Conservation (phyloP, 1,140 invertebrate genomes). For the Adoxophyes honmai region DNA sequence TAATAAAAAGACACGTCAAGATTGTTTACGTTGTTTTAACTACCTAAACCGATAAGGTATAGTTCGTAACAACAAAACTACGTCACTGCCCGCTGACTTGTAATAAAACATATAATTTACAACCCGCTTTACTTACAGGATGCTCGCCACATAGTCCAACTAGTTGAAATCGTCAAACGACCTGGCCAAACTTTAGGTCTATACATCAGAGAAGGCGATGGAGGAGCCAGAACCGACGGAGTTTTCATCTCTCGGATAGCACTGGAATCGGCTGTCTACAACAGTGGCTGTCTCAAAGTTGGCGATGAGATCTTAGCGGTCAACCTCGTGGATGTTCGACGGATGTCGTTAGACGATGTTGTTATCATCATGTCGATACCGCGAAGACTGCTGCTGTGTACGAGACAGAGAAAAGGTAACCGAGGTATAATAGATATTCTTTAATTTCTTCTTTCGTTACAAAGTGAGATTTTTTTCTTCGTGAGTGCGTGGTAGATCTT, state of each 20-base stretch:
- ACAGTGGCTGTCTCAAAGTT: slow-evolving; percentile 96
- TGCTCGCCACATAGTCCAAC: slow-evolving; percentile 89
- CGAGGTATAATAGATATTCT: too few species aligned
- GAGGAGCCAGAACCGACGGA: slow-evolving; percentile 93
- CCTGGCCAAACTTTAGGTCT: slow-evolving; percentile 98
- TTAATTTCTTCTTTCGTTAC: too few species aligned
- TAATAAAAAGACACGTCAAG: too few species aligned
- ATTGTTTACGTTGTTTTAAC: too few species aligned
- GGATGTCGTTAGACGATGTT: slow-evolving; percentile 98
- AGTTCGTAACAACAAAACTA: too few species aligned
- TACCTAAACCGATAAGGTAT: too few species aligned
- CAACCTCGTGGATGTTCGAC: slow-evolving; percentile 97
- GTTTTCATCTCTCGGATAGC: slow-evolving; percentile 99
- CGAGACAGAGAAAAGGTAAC: slow-evolving; percentile 84
- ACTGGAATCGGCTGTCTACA: slow-evolving; percentile 96
- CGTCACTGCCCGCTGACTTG: too few species aligned
- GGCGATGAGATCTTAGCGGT: slow-evolving; percentile 99
- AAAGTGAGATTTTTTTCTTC: too few species aligned
- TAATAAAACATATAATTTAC: too few species aligned
- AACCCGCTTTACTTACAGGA: slow-evolving; percentile 80
- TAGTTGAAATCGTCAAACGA: slow-evolving; percentile 99
- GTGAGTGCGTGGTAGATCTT: too few species aligned
- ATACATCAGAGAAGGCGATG: slow-evolving; percentile 98
- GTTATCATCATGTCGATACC: slow-evolving; percentile 99
- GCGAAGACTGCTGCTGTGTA: slow-evolving; percentile 93